A percentile compares a stretch with the other conserved stretches of the same genome.
Conservation (phyloP, 2,113 vertebrate species). For the Colistium nudipinnis region DNA sequence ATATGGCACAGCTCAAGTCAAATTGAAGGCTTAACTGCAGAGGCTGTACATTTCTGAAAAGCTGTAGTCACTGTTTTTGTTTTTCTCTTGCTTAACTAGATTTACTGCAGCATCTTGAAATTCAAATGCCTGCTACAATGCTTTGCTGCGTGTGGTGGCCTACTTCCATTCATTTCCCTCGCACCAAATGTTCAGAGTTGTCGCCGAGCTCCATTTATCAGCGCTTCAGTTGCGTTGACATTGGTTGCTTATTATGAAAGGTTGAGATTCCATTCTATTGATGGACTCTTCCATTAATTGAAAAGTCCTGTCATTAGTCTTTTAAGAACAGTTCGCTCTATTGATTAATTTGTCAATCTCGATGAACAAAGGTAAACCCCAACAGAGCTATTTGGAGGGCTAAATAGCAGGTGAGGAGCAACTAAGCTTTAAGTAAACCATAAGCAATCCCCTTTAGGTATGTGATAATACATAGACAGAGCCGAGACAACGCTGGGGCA, state of each 20-base stretch:
- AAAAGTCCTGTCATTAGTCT: constrained; percentile 13
- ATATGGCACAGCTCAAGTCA: constrained; percentile 22
- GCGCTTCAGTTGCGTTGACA: constrained; percentile 25
- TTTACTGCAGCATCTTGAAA: constrained; percentile 53
- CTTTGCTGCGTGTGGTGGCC: constrained; percentile 56
- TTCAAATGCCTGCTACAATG: constrained; percentile 59
- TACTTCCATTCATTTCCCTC: constrained; percentile 64
- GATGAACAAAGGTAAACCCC: constrained; percentile 42
- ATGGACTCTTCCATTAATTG: constrained; percentile 39
- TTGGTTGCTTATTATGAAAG: constrained; percentile 34
- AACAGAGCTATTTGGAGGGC: constrained; percentile 13
- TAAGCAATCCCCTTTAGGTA: background rate
- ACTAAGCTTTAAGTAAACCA: constrained; percentile 21
- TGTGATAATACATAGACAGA: background rate
- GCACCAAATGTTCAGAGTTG: constrained; percentile 28
- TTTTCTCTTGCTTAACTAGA: constrained; percentile 57
- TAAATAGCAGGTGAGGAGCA: constrained; percentile 19
- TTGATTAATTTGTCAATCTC: constrained; percentile 56
- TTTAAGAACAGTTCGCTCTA: constrained; percentile 41
- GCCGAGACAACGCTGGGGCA: background rate
- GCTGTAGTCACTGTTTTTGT: constrained; percentile 49
- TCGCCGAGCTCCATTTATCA: constrained; percentile 20
- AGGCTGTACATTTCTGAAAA: constrained; percentile 46
- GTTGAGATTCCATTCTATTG: constrained; percentile 34
- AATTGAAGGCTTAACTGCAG: constrained; percentile 41